A percentile compares a stretch with the other conserved stretches of the same genome.
Conservation (phyloP, 2,797 vertebrate genomes). For the Ctenochaetus hawaiiensis region DNA sequence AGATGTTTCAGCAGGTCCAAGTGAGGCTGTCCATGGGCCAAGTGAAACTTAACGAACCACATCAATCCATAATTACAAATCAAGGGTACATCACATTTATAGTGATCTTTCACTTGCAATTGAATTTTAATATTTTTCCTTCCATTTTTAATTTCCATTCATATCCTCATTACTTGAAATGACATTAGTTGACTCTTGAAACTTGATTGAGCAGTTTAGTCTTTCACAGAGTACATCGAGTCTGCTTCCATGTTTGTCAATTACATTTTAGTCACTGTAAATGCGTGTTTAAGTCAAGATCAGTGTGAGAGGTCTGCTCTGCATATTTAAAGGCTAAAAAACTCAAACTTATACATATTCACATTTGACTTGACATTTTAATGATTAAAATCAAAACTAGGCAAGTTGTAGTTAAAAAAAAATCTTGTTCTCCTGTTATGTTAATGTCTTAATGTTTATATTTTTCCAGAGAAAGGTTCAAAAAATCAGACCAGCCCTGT, state of each 20-base stretch:
- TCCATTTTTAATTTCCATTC: constrained; percentile 2
- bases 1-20: constrained; percentile 31
- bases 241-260: not conserved
- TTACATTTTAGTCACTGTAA: not conserved
- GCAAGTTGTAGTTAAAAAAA: not conserved
- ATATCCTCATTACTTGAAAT: not conserved
- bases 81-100: not conserved
- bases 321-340: no score
- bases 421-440: not conserved
- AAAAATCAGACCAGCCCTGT: not conserved
- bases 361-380: no score
- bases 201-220: not conserved
- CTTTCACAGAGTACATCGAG: not conserved
- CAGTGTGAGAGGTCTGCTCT: not conserved
- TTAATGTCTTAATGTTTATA: no score
- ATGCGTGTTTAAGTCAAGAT: not conserved
- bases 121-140: not conserved
- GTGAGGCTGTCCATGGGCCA: not conserved
- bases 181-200: not conserved
- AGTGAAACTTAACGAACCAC: not conserved
- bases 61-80: not conserved
- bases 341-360: not conserved
- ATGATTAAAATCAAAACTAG: not conserved
- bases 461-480: not conserved
- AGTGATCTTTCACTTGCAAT: not conserved